Evolutionary conservation across 2,113 vertebrate species (phyloP).

Genomic region (Gymnogyps californianus): DNA sequence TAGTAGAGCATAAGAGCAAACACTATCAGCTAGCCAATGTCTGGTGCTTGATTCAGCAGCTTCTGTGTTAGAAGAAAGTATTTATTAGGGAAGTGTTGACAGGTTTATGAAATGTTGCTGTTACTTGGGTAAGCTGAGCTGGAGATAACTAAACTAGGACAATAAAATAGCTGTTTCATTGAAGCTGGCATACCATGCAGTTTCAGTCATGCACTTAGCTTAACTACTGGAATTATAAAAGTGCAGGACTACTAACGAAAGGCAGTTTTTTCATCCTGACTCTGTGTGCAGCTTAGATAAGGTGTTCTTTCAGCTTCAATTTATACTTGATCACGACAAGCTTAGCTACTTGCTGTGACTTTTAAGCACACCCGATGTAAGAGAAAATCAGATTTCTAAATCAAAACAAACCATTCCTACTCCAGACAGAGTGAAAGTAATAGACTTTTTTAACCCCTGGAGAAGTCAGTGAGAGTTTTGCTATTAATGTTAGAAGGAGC

Average conservation of each 20-base stretch:
- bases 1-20: neutral
- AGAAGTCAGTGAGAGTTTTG: neutral
- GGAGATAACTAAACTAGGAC: slow-evolving; percentile 6
- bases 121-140: slow-evolving; percentile 5
- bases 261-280: neutral
- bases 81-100: slow-evolving; percentile 1
- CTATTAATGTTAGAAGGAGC: neutral
- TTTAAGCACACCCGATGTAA: neutral
- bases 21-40: neutral
- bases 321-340: neutral
- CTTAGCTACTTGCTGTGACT: neutral
- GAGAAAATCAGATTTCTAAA: neutral
- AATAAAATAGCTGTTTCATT: slow-evolving; percentile 28
- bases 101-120: slow-evolving; percentile 33
- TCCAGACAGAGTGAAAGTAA: neutral
- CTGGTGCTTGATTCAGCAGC: neutral
- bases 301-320: neutral
- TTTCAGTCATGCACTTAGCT: neutral
- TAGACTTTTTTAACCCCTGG: neutral
- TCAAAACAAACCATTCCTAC: neutral
- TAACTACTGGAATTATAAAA: neutral
- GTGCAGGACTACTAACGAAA: neutral
- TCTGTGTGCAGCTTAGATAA: neutral
- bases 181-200: neutral
- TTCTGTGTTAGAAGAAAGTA: neutral